Conservation (phyloP, 2,888 invertebrate species). For the Deroplatys truncata region DNA sequence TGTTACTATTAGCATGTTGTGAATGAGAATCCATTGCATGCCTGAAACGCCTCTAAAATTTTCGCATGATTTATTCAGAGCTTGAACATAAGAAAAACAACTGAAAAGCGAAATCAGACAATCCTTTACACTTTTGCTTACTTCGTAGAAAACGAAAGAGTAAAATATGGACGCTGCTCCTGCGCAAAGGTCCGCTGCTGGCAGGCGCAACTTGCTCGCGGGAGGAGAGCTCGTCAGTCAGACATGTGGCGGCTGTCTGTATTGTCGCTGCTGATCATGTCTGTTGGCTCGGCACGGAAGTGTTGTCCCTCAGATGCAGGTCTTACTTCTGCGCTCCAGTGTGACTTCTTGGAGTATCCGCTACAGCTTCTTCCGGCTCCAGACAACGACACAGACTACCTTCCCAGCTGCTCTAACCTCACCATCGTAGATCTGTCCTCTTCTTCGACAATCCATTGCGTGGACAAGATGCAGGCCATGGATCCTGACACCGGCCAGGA, state of each 20-base stretch:
- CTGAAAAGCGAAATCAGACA: no score
- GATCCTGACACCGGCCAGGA: background rate
- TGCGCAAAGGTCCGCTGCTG: background rate
- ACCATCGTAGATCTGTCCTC: background rate
- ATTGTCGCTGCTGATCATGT: background rate
- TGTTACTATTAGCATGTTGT: no score
- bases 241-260: background rate
- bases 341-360: background rate
- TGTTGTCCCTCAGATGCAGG: background rate
- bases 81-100: no score
- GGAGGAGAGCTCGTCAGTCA: background rate
- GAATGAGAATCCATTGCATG: no score
- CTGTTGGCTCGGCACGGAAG: background rate
- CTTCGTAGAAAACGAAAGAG: background rate
- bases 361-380: background rate
- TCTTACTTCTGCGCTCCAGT: background rate
- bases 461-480: background rate
- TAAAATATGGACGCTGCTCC: background rate
- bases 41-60: no score
- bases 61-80: no score
- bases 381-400: background rate
- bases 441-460: background rate
- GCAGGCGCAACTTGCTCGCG: background rate
- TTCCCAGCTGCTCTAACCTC: background rate
- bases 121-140: no score